phyloP scores from a whole-genome alignment of 2,113 vertebrate species.

The Antigone vipio region DNA sequence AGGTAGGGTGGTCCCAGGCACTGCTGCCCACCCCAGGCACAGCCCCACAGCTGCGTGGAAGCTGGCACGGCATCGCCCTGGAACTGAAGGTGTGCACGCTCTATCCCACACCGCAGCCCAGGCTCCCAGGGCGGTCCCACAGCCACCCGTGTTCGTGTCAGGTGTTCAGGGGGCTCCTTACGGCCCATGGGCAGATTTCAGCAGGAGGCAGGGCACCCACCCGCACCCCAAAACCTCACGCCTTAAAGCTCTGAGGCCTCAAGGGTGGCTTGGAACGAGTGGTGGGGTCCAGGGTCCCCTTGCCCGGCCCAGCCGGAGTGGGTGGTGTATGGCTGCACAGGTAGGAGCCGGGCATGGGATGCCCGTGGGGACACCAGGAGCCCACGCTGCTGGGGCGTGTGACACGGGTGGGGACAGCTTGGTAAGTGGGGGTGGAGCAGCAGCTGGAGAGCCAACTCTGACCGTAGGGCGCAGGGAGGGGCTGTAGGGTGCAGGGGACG shows the following conservation, averaged over 20 bases:
- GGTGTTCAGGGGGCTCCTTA: accelerated
- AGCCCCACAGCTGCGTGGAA: too few species aligned
- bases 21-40: too few species aligned
- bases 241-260: not conserved
- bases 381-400: not conserved
- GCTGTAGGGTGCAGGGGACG: not conserved
- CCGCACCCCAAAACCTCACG: not conserved
- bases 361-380: not conserved
- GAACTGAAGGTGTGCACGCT: too few species aligned
- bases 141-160: accelerated
- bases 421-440: not conserved
- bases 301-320: accelerated
- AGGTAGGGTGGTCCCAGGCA: accelerated
- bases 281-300: not conserved
- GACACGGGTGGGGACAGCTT: not conserved
- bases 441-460: not conserved
- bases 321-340: too few species aligned
- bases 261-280: not conserved
- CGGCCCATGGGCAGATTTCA: too few species aligned
- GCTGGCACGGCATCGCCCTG: accelerated
- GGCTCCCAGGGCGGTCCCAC: too few species aligned
- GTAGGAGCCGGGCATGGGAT: too few species aligned
- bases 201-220: not conserved
- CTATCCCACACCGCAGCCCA: not conserved
- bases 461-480: accelerated